Conservation (phyloP, 2,113 vertebrate species). For the Progne subis region DNA sequence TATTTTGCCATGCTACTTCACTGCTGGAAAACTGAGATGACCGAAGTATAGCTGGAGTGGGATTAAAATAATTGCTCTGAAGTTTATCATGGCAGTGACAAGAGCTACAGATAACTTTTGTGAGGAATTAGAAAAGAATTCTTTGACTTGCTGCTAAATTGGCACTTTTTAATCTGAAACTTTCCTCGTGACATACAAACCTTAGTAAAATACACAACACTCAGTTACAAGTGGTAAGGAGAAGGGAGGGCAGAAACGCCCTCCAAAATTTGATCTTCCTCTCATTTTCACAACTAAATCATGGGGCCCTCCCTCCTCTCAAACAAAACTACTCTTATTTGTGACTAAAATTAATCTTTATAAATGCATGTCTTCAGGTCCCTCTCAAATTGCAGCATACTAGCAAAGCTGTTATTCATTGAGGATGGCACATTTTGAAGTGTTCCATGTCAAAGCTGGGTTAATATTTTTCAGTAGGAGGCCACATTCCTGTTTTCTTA, state of each 20-base stretch:
- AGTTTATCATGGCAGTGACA: not conserved
- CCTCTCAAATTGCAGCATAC: not conserved
- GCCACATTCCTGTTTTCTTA: not conserved
- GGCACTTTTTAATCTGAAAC: not conserved
- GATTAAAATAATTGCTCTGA: not conserved
- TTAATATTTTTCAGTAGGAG: not conserved
- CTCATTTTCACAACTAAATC: not conserved
- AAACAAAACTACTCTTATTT: not conserved
- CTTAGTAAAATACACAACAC: not conserved
- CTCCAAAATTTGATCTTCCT: not conserved
- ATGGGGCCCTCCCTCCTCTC: not conserved
- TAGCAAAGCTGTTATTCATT: not conserved
- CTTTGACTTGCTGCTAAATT: not conserved
- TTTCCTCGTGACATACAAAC: not conserved
- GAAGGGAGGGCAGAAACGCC: not conserved
- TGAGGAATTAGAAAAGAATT: not conserved
- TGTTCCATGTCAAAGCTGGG: not conserved
- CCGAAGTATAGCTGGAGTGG: not conserved
- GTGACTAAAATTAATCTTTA: not conserved
- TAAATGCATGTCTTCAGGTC: not conserved
- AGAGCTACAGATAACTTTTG: not conserved
- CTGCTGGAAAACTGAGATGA: not conserved
- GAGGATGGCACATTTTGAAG: not conserved
- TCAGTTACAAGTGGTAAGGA: not conserved
- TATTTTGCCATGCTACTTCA: not conserved